phyloP scores from a whole-genome alignment of 2,888 invertebrate species.

The Ptychoptera albimana region DNA sequence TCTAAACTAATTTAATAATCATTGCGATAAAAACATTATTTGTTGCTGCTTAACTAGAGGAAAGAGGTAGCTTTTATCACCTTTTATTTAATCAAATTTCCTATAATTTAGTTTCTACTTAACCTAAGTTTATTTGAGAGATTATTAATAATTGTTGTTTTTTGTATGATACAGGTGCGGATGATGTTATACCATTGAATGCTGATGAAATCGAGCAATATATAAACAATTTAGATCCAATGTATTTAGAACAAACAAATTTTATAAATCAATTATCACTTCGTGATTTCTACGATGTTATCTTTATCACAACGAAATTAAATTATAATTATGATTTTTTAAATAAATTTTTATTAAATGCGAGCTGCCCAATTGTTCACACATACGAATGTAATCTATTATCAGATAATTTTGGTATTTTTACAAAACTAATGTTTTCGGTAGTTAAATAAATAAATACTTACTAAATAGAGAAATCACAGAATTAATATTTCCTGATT shows the following conservation, averaged over 20 bases:
- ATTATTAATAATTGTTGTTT: neutral
- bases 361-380: conserved; percentile 25
- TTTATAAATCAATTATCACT: conserved; percentile 21
- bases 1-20: neutral
- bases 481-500: neutral
- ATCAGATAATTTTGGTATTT: conserved; percentile 36
- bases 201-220: no score
- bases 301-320: conserved; percentile 19
- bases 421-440: conserved; percentile 32
- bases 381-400: conserved; percentile 32
- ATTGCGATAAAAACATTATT: neutral
- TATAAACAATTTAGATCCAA: no score
- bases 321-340: conserved; percentile 14
- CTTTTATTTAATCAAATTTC: neutral
- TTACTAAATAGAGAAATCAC: neutral
- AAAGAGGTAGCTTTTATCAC: neutral
- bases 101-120: neutral
- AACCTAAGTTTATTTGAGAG: neutral
- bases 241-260: conserved; percentile 5
- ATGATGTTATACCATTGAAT: conserved; percentile 32
- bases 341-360: conserved; percentile 14
- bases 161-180: conserved; percentile 26
- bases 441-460: conserved; percentile 1
- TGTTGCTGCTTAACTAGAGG: neutral
- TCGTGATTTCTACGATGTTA: conserved; percentile 21